phyloP scores from a whole-genome alignment of 2,888 invertebrate genomes.

The Asteroscopus sphinx region DNA sequence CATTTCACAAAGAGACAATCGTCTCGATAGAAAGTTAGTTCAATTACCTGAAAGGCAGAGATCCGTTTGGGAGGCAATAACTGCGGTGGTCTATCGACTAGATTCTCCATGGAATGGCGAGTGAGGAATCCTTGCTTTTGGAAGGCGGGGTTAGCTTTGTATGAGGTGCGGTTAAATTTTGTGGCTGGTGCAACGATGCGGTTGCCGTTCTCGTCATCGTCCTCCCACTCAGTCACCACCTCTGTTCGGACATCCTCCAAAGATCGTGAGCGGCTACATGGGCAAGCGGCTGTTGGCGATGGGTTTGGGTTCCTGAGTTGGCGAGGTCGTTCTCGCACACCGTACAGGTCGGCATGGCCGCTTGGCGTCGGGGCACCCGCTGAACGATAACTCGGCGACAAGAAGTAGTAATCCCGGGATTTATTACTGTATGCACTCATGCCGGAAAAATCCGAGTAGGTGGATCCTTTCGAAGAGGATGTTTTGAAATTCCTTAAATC shows the following conservation, averaged over 20 bases:
- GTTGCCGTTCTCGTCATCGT: conserved; percentile 91
- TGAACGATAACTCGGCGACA: conserved; percentile 92
- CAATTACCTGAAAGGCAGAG: conserved; percentile 89
- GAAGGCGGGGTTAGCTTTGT: conserved; percentile 75
- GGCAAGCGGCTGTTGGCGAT: conserved; percentile 85
- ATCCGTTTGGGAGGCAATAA: conserved; percentile 87
- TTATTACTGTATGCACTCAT: conserved; percentile 87
- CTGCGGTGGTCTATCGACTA: conserved; percentile 89
- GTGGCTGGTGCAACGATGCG: conserved; percentile 87
- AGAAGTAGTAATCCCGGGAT: conserved; percentile 90
- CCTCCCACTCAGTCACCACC: conserved; percentile 91
- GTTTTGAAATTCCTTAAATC: conserved; percentile 87
- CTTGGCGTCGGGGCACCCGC: conserved; percentile 90
- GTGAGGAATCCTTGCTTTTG: conserved; percentile 87
- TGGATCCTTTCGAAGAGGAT: conserved; percentile 81
- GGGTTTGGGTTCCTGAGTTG: conserved; percentile 82
- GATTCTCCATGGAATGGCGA: conserved; percentile 93
- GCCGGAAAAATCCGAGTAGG: conserved; percentile 87
- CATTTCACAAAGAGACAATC: conserved; percentile 69
- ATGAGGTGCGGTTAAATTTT: conserved; percentile 83
- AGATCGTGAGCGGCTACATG: conserved; percentile 92
- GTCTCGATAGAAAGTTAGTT: conserved; percentile 78
- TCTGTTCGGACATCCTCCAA: conserved; percentile 93
- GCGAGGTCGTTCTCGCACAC: conserved; percentile 78
- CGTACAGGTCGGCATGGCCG: conserved; percentile 76